phyloP scores from a whole-genome alignment of 2,888 invertebrate species.

The Euzophera pinguis region DNA sequence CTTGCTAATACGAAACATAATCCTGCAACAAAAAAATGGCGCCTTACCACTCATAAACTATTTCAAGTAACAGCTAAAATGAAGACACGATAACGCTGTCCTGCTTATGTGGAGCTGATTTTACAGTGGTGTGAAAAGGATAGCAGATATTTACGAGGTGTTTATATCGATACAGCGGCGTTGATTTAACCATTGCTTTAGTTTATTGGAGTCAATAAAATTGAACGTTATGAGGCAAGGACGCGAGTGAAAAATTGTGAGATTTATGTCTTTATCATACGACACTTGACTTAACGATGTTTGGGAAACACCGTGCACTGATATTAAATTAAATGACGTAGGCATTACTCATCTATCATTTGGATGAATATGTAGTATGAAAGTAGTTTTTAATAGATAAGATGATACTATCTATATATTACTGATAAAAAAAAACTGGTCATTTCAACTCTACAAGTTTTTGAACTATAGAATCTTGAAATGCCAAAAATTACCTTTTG shows the following conservation, averaged over 20 bases:
- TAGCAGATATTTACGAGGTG: slow-evolving; percentile 67
- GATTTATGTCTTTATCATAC: slow-evolving; percentile 72
- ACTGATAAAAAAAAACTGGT: neutral
- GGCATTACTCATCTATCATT: neutral
- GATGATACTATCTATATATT: no score
- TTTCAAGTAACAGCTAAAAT: slow-evolving; percentile 71
- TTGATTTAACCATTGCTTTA: slow-evolving; percentile 78
- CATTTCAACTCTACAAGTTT: no score
- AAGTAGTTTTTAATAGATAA: no score
- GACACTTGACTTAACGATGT: slow-evolving; percentile 37
- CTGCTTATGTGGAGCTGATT: slow-evolving; percentile 28
- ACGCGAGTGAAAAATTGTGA: slow-evolving; percentile 69
- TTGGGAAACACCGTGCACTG: slow-evolving; percentile 23
- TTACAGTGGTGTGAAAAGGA: slow-evolving; percentile 40
- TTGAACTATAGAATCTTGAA: no score
- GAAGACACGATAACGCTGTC: slow-evolving; percentile 51
- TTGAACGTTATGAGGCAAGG: slow-evolving; percentile 79
- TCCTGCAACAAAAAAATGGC: slow-evolving; percentile 25
- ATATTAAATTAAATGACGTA: neutral
- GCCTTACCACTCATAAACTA: slow-evolving; percentile 73
- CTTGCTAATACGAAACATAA: slow-evolving; percentile 35
- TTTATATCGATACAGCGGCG: slow-evolving; percentile 74
- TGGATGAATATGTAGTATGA: neutral
- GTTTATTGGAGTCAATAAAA: slow-evolving; percentile 79
- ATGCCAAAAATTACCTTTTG: no score